Evolutionary conservation across 2,888 invertebrate species (phyloP).

Genomic region (Ichneumoninae sp.): DNA sequence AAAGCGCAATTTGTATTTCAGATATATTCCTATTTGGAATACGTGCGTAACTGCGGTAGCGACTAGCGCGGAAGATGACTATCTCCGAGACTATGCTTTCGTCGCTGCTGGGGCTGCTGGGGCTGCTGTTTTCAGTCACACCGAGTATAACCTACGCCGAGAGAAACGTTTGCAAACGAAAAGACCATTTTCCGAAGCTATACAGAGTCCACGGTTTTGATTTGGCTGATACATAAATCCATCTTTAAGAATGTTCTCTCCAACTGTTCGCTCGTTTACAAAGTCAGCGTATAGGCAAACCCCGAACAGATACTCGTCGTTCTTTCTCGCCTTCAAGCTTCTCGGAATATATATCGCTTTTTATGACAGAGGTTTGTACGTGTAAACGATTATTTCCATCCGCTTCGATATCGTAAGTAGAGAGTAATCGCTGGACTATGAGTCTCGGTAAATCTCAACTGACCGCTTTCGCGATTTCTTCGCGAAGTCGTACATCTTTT

Average conservation of each 20-base stretch:
- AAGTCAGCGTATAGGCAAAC: slow-evolving; percentile 45
- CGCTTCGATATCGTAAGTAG: slow-evolving; percentile 4
- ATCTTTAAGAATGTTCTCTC: slow-evolving; percentile 72
- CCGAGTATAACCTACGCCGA: background rate
- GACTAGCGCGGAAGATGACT: slow-evolving; percentile 42
- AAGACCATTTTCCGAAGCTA: slow-evolving; percentile 64
- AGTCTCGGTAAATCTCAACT: slow-evolving; percentile 9
- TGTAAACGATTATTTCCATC: background rate
- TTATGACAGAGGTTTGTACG: background rate
- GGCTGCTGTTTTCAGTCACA: background rate
- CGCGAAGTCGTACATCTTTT: slow-evolving; percentile 5
- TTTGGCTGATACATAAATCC: slow-evolving; percentile 80
- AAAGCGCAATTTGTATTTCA: slow-evolving; percentile 58
- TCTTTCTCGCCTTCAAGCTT: slow-evolving; percentile 52
- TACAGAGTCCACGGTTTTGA: slow-evolving; percentile 56
- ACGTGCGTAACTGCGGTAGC: slow-evolving; percentile 61
- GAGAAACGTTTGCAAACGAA: slow-evolving; percentile 45
- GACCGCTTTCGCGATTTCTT: slow-evolving; percentile 23
- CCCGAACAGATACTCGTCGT: slow-evolving; percentile 50
- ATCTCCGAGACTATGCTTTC: slow-evolving; percentile 53
- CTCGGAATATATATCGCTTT: slow-evolving; percentile 1
- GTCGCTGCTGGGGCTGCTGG: slow-evolving; percentile 3
- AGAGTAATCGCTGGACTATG: slow-evolving; percentile 23
- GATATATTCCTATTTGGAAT: slow-evolving; percentile 69
- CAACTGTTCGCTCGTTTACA: slow-evolving; percentile 41